Evolutionary conservation across 2,797 vertebrate species (phyloP).

Genomic region (Moxostoma hubbsi): DNA sequence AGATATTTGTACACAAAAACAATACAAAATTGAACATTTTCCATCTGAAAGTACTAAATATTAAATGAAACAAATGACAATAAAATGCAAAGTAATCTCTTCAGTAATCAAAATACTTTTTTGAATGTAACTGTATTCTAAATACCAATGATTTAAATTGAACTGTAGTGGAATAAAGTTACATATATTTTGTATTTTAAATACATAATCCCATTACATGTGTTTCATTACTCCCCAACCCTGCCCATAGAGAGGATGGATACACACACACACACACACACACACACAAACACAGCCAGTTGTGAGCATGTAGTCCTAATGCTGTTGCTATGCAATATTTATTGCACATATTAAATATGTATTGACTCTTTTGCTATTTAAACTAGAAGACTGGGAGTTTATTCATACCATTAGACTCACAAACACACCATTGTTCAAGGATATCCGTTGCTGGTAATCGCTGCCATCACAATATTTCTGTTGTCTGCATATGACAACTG

Average conservation of each 20-base stretch:
- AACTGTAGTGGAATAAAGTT: no score
- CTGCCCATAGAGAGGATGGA: background rate
- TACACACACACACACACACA: background rate
- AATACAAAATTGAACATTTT: no score
- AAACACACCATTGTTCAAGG: constrained; percentile 32
- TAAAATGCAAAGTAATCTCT: no score
- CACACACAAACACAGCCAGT: background rate
- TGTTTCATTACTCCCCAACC: no score
- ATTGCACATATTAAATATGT: constrained; percentile 54
- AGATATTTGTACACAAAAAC: no score
- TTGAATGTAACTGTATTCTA: no score
- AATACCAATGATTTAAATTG: no score
- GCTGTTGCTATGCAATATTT: constrained; percentile 47
- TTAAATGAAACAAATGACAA: no score
- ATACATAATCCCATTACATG: no score
- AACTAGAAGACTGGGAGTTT: constrained; percentile 39
- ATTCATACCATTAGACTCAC: constrained; percentile 29
- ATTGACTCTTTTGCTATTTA: constrained; percentile 43
- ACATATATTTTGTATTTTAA: no score
- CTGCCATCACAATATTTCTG: constrained; percentile 17
- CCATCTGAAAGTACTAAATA: no score
- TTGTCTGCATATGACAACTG: background rate
- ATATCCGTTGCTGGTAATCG: constrained; percentile 24
- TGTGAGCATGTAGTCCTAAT: constrained; percentile 16
- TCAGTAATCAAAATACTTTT: no score